Conservation (phyloP, 1,140 invertebrate genomes). For the Drosophila murphyi region DNA sequence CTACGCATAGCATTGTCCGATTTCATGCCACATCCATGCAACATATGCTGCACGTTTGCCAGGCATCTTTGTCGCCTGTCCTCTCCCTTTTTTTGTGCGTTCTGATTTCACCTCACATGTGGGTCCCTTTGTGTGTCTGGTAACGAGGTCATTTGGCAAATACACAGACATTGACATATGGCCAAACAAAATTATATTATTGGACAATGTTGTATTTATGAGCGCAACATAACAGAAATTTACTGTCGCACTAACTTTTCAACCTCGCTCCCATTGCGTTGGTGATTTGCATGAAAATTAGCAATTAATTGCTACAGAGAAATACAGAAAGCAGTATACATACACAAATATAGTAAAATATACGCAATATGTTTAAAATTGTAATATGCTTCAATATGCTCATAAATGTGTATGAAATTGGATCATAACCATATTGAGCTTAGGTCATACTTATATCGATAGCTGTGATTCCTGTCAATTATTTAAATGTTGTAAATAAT, state of each 20-base stretch:
- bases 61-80: slow-evolving; percentile 61
- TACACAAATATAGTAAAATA: no score
- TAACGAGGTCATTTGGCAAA: slow-evolving; percentile 70
- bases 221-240: slow-evolving; percentile 38
- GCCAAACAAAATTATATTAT: slow-evolving; percentile 74
- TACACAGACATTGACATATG: slow-evolving; percentile 37
- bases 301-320: slow-evolving; percentile 64
- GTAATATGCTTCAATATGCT: no score
- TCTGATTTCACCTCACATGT: slow-evolving; percentile 55
- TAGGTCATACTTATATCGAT: no score
- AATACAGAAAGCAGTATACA: not conserved
- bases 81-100: slow-evolving; percentile 35
- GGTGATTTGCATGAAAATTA: slow-evolving; percentile 67
- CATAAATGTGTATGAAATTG: no score
- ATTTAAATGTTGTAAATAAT: no score
- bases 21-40: slow-evolving; percentile 11
- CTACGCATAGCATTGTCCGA: no score
- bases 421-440: no score
- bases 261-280: not conserved
- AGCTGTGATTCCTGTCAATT: no score
- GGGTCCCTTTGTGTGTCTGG: slow-evolving; percentile 26
- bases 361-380: no score
- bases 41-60: slow-evolving; percentile 66
- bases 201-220: slow-evolving; percentile 80
- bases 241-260: not conserved